phyloP scores from a whole-genome alignment of 1,140 invertebrate genomes.

The Drosophila subobscura region DNA sequence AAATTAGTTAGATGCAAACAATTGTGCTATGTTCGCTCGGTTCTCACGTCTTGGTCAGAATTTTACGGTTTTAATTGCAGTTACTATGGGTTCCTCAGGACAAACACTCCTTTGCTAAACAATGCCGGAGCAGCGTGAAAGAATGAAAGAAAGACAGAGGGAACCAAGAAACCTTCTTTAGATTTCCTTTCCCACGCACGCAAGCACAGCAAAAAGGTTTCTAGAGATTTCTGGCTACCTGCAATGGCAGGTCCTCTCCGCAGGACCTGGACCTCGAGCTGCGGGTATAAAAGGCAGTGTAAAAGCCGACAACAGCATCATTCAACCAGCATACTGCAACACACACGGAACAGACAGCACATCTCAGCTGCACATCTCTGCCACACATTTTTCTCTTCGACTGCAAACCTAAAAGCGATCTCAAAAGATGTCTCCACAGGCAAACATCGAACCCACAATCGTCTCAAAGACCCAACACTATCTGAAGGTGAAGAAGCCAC shows the following conservation, averaged over 20 bases:
- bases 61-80: conserved; percentile 79
- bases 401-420: conserved; percentile 15
- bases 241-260: conserved; percentile 67
- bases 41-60: conserved; percentile 55
- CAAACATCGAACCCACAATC: conserved; percentile 51
- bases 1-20: conserved; percentile 61
- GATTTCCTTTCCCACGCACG: conserved; percentile 78
- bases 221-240: conserved; percentile 54
- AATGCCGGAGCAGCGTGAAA: conserved; percentile 25
- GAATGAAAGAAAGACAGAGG: conserved; percentile 17
- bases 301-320: conserved; percentile 61
- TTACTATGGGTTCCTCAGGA: conserved; percentile 54
- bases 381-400: conserved; percentile 26
- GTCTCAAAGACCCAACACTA: conserved; percentile 94
- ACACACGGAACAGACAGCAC: conserved; percentile 13
- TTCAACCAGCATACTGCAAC: conserved; percentile 77
- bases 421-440: conserved; percentile 70
- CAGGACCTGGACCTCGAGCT: conserved; percentile 34
- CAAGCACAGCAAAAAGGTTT: conserved; percentile 61
- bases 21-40: conserved; percentile 37
- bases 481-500: conserved; percentile 97
- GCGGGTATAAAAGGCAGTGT: conserved; percentile 63
- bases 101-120: conserved; percentile 62
- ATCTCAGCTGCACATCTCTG: too few relatives aligned
- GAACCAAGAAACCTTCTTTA: conserved; percentile 7